phyloP scores from a whole-genome alignment of 2,113 vertebrate genomes.

The Perognathus longimembris region DNA sequence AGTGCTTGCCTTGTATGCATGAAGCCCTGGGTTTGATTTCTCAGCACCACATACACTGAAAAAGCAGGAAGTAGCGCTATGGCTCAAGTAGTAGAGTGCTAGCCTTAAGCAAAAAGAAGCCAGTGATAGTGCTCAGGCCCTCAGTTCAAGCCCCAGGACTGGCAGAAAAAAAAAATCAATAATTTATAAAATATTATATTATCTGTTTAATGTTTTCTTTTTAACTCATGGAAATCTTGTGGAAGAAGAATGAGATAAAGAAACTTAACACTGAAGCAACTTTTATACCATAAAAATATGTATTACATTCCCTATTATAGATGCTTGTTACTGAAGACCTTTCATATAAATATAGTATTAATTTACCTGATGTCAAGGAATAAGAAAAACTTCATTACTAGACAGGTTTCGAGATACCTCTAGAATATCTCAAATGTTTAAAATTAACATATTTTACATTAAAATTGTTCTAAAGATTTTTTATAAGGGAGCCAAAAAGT shows the following conservation, averaged over 20 bases:
- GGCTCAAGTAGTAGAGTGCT: no score
- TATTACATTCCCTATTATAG: neutral
- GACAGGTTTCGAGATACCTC: neutral
- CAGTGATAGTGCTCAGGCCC: no score
- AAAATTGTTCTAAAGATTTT: neutral
- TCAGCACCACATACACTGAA: no score
- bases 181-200: neutral
- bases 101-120: no score
- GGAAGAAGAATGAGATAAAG: neutral
- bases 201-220: neutral
- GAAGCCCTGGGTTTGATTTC: no score
- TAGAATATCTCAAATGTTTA: neutral
- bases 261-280: neutral
- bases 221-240: neutral
- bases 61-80: no score
- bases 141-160: no score
- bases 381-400: neutral
- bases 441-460: neutral
- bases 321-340: neutral
- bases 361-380: neutral
- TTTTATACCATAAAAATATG: neutral
- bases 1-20: no score
- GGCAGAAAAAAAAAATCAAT: no score
- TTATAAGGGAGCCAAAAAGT: no score
- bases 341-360: neutral